phyloP scores from a whole-genome alignment of 2,797 vertebrate genomes.

The Pangasius djambal region DNA sequence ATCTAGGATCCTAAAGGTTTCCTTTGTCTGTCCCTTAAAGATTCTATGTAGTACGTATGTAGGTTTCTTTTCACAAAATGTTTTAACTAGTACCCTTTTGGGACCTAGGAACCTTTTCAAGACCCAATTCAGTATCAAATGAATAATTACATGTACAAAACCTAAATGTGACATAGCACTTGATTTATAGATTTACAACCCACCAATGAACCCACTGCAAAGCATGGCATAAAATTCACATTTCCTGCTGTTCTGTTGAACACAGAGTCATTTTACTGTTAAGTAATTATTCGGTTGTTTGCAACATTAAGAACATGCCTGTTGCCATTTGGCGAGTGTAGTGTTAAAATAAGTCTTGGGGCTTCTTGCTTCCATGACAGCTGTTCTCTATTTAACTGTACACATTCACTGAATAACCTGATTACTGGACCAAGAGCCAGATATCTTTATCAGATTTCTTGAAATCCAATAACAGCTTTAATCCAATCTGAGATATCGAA shows the following conservation, averaged over 20 bases:
- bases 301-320: neutral
- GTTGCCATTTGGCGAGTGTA: neutral
- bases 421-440: neutral
- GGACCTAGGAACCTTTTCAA: neutral
- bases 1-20: neutral
- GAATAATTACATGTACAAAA: neutral
- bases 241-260: neutral
- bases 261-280: neutral
- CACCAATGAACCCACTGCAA: neutral
- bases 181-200: neutral
- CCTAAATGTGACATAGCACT: neutral
- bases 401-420: neutral
- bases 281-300: neutral
- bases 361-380: neutral
- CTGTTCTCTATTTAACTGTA: constrained; percentile 2
- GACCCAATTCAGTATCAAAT: neutral
- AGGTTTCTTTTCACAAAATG: neutral
- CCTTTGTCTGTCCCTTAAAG: neutral
- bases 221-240: neutral
- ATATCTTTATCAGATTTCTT: constrained; percentile 12
- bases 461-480: neutral
- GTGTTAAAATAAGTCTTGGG: neutral
- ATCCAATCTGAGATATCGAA: neutral
- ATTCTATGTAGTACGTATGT: neutral
- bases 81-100: neutral